Base-by-base conservation (phyloP, 2,113 vertebrate species). In the Vidua macroura region DNA sequence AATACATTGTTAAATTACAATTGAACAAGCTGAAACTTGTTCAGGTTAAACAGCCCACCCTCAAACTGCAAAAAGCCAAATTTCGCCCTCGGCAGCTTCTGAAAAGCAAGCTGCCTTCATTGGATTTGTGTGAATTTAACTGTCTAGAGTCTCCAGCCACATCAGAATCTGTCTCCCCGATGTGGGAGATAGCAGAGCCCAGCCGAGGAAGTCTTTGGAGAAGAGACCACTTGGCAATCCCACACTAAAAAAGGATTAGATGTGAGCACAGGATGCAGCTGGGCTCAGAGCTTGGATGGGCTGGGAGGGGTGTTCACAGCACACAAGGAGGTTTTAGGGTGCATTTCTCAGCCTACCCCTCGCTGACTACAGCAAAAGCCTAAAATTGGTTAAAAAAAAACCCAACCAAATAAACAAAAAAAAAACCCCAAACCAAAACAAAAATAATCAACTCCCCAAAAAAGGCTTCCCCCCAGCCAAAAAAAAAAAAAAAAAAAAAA, bases 131-230 rank as follows among this genome's bases (percentile, higher is more conserved):
- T 60, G 86, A 81, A 80, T 92, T 96, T 96, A 92, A 93, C 88
- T 95, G 94, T 97, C 93, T 97, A 91, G 94, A 89, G 91, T 67
- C 91, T 96, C 39, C 81, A 96, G 94, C 95, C 95, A 95, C 95
- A 96, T 95, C 92, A 95, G 95, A 97, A 95, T 95, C 13, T 2
- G 86, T 95, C 91, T 96, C 91, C 89, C 86, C 51, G 95, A 97
- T 97, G 53, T 53, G 31, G 2, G 86, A 92, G 92, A 96, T 97
- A 96, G 94, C 66, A 84, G 81, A 84, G 83, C 76, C 74, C 66
- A 86, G 86, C 89, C 86, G 22, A 49, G 83, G 46, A 69, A 93
- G 77, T 35, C 35, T 69, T 72, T 93, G 94, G 86, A 91, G 80
- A 62, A n/a, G 83, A 95, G 89, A 95, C 56, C 92, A 46, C 62